Conservation (phyloP, 2,113 vertebrate species). For the Numida meleagris region DNA sequence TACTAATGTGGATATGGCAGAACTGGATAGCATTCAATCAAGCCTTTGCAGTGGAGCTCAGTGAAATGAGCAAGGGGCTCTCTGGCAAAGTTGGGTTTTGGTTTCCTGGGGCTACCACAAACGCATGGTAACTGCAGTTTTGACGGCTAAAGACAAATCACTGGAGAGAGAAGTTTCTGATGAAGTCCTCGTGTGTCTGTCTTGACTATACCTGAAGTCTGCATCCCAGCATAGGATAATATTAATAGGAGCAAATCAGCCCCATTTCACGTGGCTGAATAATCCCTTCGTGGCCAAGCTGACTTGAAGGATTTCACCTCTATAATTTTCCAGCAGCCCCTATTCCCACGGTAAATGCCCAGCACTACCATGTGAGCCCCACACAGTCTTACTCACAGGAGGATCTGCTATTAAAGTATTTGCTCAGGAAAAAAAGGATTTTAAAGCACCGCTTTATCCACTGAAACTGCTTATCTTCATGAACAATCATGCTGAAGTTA, state of each 20-base stretch:
- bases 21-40: neutral
- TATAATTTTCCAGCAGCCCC: neutral
- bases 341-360: neutral
- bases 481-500: constrained; percentile 16
- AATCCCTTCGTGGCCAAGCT: neutral
- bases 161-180: neutral
- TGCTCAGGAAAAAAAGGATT: neutral
- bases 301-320: neutral
- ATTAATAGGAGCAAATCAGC: neutral
- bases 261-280: neutral
- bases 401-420: neutral
- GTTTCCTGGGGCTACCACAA: neutral
- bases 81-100: neutral
- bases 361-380: neutral
- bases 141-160: neutral
- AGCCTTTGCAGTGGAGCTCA: neutral
- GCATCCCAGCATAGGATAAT: neutral
- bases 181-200: neutral
- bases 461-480: constrained; percentile 34
- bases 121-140: rapidly evolving
- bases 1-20: neutral
- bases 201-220: neutral
- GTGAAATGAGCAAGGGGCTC: neutral
- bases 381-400: neutral
- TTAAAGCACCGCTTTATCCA: neutral